Base-by-base conservation (phyloP, 2,113 vertebrate species). In the Microtus richardsoni region DNA sequence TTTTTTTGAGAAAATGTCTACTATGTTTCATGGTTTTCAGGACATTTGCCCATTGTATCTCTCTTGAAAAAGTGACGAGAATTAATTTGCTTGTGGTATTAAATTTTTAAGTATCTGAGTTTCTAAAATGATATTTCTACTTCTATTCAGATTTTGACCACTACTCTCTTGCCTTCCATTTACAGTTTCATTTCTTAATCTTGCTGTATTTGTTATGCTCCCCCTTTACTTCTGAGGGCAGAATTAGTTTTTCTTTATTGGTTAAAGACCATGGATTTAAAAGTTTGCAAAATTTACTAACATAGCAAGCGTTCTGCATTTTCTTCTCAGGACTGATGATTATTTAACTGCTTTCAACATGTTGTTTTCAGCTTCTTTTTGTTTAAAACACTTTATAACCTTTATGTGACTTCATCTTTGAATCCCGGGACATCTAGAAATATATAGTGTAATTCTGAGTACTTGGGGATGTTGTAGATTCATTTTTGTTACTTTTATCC, bases 291-390 rank as follows among this genome's bases (percentile, higher is more conserved):
- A n/a, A 17, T 62, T 80, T 78, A 24, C n/a, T 52, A 44, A 52
- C 28, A 16, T 47, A 64, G 41, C 22, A 19, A 80, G 80, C 54
- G 7, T 70, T 68, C 41, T 58, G 44, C 26, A 58, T 73, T 77
- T 90, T 68, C 2, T 62, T 77, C 10, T 36, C 70, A 88, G 41
- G n/a, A 54, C 44, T 75, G 10, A 91, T 26, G n/a, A 54, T 39
- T 75, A 13, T 28, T 93, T 78, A 79, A 62, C 44, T 73, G 24
- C 19, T 88, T 47, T 30, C 9, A 2, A 2, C 22, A 79, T 9
- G 74, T 90, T 96, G 16, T 36, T 71, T 87, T 91, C 33, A 90
- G 79, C 93, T 79, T 77, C 36, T 66, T 96, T 82, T 12, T 47
- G 30, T 79, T 93, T 39, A 90, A 92, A 88, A 19, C 66, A 68